Evolutionary conservation across 1,140 invertebrate species (phyloP).

Genomic region (Lucilia cuprina): DNA sequence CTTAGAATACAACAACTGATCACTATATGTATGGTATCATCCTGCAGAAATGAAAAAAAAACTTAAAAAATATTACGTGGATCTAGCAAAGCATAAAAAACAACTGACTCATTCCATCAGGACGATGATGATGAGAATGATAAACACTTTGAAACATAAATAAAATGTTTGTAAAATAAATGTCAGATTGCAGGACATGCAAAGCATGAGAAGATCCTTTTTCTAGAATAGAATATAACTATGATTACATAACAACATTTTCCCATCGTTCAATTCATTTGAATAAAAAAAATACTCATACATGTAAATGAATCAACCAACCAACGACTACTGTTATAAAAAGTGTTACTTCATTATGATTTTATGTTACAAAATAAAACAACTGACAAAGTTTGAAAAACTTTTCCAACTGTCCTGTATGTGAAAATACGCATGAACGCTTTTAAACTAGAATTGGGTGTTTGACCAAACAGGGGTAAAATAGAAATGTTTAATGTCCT

Average conservation of each 20-base stretch:
- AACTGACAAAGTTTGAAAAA: not conserved
- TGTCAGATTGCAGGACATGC: constrained; percentile 24
- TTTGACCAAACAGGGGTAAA: not conserved
- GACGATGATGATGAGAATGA: not conserved
- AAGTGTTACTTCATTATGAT: not conserved
- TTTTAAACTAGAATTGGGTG: constrained; percentile 8
- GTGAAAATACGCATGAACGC: constrained; percentile 7
- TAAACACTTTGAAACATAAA: not conserved
- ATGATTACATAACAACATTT: not conserved
- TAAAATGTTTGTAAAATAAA: not conserved
- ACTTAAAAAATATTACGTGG: not conserved
- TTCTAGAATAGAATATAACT: not conserved
- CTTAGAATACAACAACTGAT: not conserved
- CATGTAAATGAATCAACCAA: not conserved
- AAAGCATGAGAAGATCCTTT: not conserved
- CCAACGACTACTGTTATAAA: not conserved
- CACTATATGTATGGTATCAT: not conserved
- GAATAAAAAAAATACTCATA: not conserved
- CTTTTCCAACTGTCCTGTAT: not conserved
- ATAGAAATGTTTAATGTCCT: constrained; percentile 17
- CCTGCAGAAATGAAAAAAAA: not conserved
- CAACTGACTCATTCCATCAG: constrained; percentile 23
- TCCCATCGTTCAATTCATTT: not conserved
- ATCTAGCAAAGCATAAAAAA: not conserved
- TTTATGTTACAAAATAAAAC: not conserved